Base-by-base conservation (phyloP, 2,797 vertebrate genomes). In the Coracias cyanogaster region DNA sequence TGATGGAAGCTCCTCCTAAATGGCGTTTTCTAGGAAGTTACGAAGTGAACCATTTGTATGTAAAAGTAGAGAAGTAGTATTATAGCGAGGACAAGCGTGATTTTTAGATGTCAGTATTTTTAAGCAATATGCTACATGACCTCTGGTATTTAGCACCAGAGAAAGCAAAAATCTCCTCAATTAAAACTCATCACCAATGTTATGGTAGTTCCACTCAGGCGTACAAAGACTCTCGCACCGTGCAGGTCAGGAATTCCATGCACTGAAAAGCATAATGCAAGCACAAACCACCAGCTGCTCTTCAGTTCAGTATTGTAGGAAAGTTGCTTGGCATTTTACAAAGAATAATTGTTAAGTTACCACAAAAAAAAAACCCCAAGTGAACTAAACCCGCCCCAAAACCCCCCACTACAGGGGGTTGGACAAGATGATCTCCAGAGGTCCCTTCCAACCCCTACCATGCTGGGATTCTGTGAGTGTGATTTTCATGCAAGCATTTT, bases 1-100 rank as follows among this genome's bases (percentile, higher is more conserved):
- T 0, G 0, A 3, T 26, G 26, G 39, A 61, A 83, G 22, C 26
- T n/a, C 7, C 31, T 18, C 25, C 31, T 58, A 83, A 78, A 76
- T 5, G 15, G 26, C 10, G 26, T 64, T 78, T 67, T 33, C 43
- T 46, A 77, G 15, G 41, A 86, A 88, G 26, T 72, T 87, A 62
- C 13, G 6, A 79, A 54, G 20, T 45, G 6, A 71, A 58, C 12
- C 22, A 37, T 66, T 66, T 28, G 21, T 41, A n/a, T 35, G 43
- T 31, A 54, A 64, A 39, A 77, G 6, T 4, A 78, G 46, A 54
- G 10, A 52, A 67, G 20, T 71, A 39, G 28, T 58, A 61, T 31
- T 24, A 43, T 3, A 33, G 9, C 22, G 28, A 18, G 29, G 22
- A 39, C 19, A 82, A 54, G 10, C 17, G 35, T 19, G 18, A 60